Percentiles rank a stretch among this genome's conserved stretches.
phyloP scores from a whole-genome alignment of 2,797 vertebrate species.

The Allenopithecus nigroviridis region DNA sequence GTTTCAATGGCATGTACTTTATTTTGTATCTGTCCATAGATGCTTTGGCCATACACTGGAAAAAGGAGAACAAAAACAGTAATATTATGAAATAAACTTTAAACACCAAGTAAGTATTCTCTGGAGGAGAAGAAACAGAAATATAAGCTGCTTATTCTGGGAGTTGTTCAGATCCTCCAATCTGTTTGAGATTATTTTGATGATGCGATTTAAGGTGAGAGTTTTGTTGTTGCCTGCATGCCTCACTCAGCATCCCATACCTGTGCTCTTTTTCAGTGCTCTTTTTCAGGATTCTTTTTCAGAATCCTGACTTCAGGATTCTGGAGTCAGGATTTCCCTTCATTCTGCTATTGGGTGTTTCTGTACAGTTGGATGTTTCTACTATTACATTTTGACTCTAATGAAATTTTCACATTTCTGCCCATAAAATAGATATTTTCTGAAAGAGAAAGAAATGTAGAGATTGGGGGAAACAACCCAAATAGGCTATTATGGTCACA shows the following conservation, averaged over 20 bases:
- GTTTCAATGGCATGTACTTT: constrained; percentile 78
- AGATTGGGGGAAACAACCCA: not conserved
- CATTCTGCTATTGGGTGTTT: constrained; percentile 80
- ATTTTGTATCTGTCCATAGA: constrained; percentile 62
- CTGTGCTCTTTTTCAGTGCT: constrained; percentile 77
- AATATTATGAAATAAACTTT: constrained; percentile 82
- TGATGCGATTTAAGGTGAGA: constrained; percentile 83
- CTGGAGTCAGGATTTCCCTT: constrained; percentile 79
- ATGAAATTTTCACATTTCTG: constrained; percentile 82
- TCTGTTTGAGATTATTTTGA: constrained; percentile 85
- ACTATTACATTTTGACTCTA: constrained; percentile 81
- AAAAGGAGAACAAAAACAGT: constrained; percentile 78
- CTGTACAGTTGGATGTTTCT: constrained; percentile 82
- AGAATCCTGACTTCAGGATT: no score
- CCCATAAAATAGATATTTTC: constrained; percentile 82
- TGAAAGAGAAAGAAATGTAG: constrained; percentile 72
- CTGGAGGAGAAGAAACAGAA: constrained; percentile 79
- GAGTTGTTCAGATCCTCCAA: constrained; percentile 82
- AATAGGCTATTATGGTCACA: constrained; percentile 63
- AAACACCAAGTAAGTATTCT: constrained; percentile 80
- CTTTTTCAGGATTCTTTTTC: no score
- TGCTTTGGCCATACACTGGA: constrained; percentile 61
- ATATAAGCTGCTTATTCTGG: constrained; percentile 78
- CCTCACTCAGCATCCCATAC: constrained; percentile 72
- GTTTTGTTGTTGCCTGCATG: constrained; percentile 80